Evolutionary conservation across 1,140 invertebrate genomes (phyloP).

Genomic region (Musca vetustissima): DNA sequence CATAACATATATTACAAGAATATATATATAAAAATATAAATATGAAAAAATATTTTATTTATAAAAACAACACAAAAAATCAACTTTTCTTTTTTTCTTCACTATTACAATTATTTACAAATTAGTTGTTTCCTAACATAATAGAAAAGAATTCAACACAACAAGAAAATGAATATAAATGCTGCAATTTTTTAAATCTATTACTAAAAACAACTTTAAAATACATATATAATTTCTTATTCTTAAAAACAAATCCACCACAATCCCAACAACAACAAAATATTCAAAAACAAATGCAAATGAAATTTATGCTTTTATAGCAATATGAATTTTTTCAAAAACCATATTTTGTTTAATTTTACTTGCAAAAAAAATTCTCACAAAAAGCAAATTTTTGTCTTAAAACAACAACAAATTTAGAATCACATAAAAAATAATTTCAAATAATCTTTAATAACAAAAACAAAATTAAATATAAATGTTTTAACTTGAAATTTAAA

Average conservation of each 20-base stretch:
- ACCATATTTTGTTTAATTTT: too few relatives aligned
- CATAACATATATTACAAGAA: constrained; percentile 19
- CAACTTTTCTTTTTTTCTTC: neutral
- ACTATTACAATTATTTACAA: constrained; percentile 1
- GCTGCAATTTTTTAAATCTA: constrained; percentile 2
- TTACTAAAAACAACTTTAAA: too few relatives aligned
- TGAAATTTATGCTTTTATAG: too few relatives aligned
- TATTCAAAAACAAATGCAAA: neutral
- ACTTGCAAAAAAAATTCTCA: too few relatives aligned
- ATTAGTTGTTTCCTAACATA: too few relatives aligned
- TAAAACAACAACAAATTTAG: too few relatives aligned
- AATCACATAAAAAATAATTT: neutral
- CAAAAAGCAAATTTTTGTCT: too few relatives aligned
- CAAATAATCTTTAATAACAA: constrained; percentile 4
- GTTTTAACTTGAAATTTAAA: constrained; percentile 21
- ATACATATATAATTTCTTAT: too few relatives aligned
- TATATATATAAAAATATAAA: constrained; percentile 15
- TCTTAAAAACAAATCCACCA: too few relatives aligned
- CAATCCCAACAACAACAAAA: neutral
- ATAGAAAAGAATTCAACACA: too few relatives aligned
- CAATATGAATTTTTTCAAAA: too few relatives aligned
- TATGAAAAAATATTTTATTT: constrained; percentile 22
- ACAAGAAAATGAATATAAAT: too few relatives aligned
- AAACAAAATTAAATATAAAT: constrained; percentile 10
- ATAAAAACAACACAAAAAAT: neutral